Percentiles rank a stretch among this genome's conserved stretches.
Conservation (phyloP, 2,113 vertebrate genomes). For the Isichthys henryi region DNA sequence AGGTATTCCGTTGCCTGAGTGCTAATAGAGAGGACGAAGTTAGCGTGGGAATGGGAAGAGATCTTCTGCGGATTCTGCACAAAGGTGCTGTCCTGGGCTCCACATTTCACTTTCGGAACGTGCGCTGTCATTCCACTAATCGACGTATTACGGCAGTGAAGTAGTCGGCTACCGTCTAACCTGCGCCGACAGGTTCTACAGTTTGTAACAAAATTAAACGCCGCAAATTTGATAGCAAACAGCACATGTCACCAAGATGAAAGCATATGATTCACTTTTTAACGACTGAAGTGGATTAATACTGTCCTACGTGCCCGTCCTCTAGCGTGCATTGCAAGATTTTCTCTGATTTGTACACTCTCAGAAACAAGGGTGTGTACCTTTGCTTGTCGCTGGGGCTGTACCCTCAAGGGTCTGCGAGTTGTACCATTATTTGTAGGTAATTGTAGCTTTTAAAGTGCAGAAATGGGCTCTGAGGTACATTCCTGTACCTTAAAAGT, state of each 20-base stretch:
- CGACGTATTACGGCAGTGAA: background rate
- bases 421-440: no score
- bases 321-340: background rate
- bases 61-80: background rate
- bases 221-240: background rate
- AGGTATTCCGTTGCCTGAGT: constrained; percentile 18
- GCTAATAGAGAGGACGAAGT: constrained; percentile 26
- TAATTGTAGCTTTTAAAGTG: no score
- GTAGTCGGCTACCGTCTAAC: background rate
- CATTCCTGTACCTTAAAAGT: no score
- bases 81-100: background rate
- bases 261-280: background rate
- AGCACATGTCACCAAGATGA: background rate
- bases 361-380: no score
- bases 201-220: background rate
- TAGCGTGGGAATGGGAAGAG: constrained; percentile 14
- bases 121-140: background rate
- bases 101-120: background rate
- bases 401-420: no score
- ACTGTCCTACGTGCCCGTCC: background rate
- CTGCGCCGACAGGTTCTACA: background rate
- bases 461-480: no score
- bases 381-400: no score
- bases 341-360: background rate
- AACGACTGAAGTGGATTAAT: background rate